These are phyloP conservation scores for Caradrina kadenii DNA, from an alignment of 2,888 invertebrate genomes.

Conservation along the genomic window DNA sequence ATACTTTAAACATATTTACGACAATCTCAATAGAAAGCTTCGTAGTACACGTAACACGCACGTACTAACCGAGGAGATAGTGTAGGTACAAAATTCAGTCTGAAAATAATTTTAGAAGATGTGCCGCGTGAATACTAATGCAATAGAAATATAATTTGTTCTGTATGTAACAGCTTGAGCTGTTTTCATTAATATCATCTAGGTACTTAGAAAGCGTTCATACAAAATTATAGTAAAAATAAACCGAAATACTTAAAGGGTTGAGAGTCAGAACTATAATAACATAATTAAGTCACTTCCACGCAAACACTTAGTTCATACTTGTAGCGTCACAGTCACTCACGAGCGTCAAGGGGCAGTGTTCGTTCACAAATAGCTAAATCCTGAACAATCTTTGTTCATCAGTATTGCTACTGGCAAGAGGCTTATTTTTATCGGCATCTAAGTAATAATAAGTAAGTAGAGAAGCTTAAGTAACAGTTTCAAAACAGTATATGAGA, in stretches of 20 bases:
- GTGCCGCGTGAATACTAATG: conserved; percentile 22
- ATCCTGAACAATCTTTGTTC: conserved; percentile 51
- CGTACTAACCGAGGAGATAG: conserved; percentile 30
- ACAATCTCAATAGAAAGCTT: conserved; percentile 55
- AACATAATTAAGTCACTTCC: conserved; percentile 27
- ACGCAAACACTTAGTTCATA: conserved; percentile 18
- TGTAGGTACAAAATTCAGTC: conserved; percentile 60
- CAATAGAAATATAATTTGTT: conserved; percentile 37
- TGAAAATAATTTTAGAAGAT: conserved; percentile 45
- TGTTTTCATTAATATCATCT: conserved; percentile 48
- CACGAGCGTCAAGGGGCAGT: conserved; percentile 76
- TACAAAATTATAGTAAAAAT: conserved; percentile 46
- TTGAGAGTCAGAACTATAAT: conserved; percentile 40
- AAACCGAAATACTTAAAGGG: conserved; percentile 58
- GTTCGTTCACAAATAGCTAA: conserved; percentile 69
- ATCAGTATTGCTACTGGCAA: conserved; percentile 74
- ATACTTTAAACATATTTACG: conserved; percentile 62
- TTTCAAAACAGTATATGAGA: conserved; percentile 34
- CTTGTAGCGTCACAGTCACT: conserved; percentile 46
- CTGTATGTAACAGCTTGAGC: conserved; percentile 15
- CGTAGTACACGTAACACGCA: conserved; percentile 26
- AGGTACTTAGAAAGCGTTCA: conserved; percentile 48
- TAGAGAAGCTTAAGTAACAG: conserved; percentile 30
- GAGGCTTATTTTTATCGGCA: conserved; percentile 66
- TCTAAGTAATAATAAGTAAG: conserved; percentile 44